Percentiles rank a stretch among this genome's conserved stretches.
Evolutionary conservation across 2,888 invertebrate species (phyloP).

Genomic region (Tetrapedia diversipes): DNA sequence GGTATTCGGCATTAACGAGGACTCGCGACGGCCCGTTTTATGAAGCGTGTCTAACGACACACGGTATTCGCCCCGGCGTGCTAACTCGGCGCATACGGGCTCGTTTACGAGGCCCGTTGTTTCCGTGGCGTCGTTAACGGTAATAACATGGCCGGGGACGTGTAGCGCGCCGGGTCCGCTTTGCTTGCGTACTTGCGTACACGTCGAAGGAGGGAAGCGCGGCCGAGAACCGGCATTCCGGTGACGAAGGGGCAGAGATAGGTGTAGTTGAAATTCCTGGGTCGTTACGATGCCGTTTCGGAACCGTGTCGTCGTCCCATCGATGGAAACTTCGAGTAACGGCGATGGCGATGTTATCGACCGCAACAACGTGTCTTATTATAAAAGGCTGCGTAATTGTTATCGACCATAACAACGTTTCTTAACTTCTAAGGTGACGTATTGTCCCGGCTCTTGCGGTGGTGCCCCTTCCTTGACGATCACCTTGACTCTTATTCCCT

Average conservation of each 20-base stretch:
- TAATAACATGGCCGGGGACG: constrained; percentile 47
- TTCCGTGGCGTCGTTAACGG: constrained; percentile 67
- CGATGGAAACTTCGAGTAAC: neutral
- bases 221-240: constrained; percentile 23
- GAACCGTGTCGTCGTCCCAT: neutral
- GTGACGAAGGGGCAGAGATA: neutral
- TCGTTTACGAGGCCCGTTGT: constrained; percentile 66
- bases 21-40: constrained; percentile 69
- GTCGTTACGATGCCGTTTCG: constrained; percentile 17
- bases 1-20: constrained; percentile 72
- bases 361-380: no score
- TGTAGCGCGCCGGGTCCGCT: constrained; percentile 9
- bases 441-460: no score
- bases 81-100: constrained; percentile 50
- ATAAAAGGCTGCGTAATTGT: no score
- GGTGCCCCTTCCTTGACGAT: no score
- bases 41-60: constrained; percentile 65
- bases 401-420: no score
- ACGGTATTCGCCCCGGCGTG: constrained; percentile 26
- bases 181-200: neutral
- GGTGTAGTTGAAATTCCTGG: constrained; percentile 21
- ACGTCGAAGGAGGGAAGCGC: constrained; percentile 5
- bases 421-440: no score
- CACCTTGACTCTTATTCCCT: no score
- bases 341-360: no score